Conservation (phyloP, 2,888 invertebrate genomes). For the Hipparchia semele region DNA sequence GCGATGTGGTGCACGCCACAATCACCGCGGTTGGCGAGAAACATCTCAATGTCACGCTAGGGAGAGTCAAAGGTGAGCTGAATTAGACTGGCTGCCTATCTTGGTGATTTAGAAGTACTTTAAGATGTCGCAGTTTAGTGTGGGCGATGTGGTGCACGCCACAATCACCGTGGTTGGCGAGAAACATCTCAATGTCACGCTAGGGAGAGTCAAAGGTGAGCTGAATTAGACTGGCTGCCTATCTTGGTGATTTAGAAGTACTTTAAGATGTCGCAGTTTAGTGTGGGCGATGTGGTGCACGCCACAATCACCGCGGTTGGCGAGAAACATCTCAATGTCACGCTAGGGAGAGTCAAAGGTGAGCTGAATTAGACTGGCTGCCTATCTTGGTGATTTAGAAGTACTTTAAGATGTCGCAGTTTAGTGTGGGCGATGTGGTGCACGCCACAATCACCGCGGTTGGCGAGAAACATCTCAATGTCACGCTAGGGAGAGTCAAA, state of each 20-base stretch:
- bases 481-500: slow-evolving; percentile 76
- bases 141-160: slow-evolving; percentile 83
- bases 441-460: slow-evolving; percentile 77
- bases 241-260: slow-evolving; percentile 66
- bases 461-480: slow-evolving; percentile 71
- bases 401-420: slow-evolving; percentile 81
- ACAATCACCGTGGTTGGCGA: slow-evolving; percentile 74
- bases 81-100: background rate
- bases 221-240: background rate
- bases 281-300: slow-evolving; percentile 79
- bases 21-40: slow-evolving; percentile 74
- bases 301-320: slow-evolving; percentile 76
- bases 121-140: slow-evolving; percentile 69
- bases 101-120: slow-evolving; percentile 77
- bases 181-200: slow-evolving; percentile 67
- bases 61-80: slow-evolving; percentile 73
- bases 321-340: slow-evolving; percentile 71
- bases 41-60: slow-evolving; percentile 75
- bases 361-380: background rate
- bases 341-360: slow-evolving; percentile 79
- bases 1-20: slow-evolving; percentile 79
- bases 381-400: slow-evolving; percentile 58
- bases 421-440: slow-evolving; percentile 81
- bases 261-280: slow-evolving; percentile 78
- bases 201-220: slow-evolving; percentile 80